phyloP scores from a whole-genome alignment of 2,797 vertebrate species.

The Tapirus indicus region DNA sequence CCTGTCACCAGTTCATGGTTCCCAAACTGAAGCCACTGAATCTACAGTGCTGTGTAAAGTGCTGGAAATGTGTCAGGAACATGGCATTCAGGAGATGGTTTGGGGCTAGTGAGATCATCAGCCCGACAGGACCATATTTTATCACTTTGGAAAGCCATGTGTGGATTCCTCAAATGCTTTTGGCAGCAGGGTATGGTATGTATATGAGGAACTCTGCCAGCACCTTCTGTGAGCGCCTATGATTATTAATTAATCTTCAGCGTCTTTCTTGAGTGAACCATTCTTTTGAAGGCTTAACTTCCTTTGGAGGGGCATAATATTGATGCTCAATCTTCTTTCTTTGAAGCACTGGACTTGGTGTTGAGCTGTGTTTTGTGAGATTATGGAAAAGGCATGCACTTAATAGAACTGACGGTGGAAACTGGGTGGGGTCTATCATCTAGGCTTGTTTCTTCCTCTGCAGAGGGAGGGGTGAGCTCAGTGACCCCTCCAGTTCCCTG shows the following conservation, averaged over 20 bases:
- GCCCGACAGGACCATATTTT: neutral
- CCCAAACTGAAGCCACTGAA: neutral
- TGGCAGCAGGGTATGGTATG: neutral
- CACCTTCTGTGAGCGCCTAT: neutral
- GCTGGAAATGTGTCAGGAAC: neutral
- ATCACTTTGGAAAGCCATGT: neutral
- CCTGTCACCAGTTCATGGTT: neutral
- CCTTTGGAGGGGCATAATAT: neutral
- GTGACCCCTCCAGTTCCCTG: neutral
- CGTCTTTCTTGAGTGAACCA: conserved; percentile 3
- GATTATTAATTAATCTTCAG: neutral
- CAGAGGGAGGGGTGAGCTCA: rapidly evolving
- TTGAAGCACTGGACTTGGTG: neutral
- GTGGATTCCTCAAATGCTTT: neutral
- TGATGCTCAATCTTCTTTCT: neutral
- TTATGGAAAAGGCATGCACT: neutral
- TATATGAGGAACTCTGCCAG: neutral
- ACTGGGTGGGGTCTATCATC: neutral
- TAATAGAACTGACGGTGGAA: neutral
- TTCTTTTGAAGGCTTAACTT: neutral
- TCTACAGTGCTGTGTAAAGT: neutral
- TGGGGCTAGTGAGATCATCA: neutral
- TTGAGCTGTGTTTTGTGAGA: neutral
- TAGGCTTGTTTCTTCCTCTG: neutral
- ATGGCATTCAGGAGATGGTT: neutral